phyloP scores from a whole-genome alignment of 2,797 vertebrate genomes.

The Serranus cabrilla region DNA sequence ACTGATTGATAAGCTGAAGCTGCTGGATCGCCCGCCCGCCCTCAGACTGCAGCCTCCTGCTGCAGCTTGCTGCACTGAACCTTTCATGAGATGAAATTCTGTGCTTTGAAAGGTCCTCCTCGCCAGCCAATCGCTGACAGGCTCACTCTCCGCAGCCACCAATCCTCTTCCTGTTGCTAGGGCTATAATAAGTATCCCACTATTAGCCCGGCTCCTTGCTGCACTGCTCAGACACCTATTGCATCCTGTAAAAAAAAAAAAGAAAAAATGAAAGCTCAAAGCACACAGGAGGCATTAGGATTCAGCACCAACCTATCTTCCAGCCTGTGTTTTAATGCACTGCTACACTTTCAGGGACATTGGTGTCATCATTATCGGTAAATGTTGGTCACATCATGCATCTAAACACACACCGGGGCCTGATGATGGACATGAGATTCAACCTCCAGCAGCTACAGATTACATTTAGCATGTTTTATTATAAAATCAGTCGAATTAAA shows the following conservation, averaged over 20 bases:
- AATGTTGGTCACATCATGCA: slow-evolving; percentile 36
- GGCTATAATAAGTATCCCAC: slow-evolving; percentile 85
- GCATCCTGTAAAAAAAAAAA: slow-evolving; percentile 77
- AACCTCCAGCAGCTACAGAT: slow-evolving; percentile 43
- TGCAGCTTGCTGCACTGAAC: slow-evolving; percentile 83
- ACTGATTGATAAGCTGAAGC: slow-evolving; percentile 64
- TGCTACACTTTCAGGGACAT: slow-evolving; percentile 55
- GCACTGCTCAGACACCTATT: slow-evolving; percentile 83
- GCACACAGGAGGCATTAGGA: slow-evolving; percentile 71
- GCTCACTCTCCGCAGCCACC: slow-evolving; percentile 71
- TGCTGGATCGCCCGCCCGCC: slow-evolving; percentile 62
- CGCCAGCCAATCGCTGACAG: slow-evolving; percentile 81
- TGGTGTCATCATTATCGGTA: slow-evolving; percentile 42
- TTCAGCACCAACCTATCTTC: slow-evolving; percentile 67
- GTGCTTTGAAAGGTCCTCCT: slow-evolving; percentile 75
- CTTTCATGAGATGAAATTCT: slow-evolving; percentile 85
- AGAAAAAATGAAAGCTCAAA: slow-evolving; percentile 64
- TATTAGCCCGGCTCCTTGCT: slow-evolving; percentile 75
- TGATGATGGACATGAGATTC: slow-evolving; percentile 40
- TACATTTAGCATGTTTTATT: slow-evolving; percentile 25
- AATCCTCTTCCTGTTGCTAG: slow-evolving; percentile 86
- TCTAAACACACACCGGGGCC: slow-evolving; percentile 26
- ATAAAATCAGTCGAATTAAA: slow-evolving; percentile 21
- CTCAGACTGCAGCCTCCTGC: slow-evolving; percentile 78
- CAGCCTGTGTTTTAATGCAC: slow-evolving; percentile 61